phyloP scores from a whole-genome alignment of 1,140 invertebrate genomes.

The Drosophila pandora region DNA sequence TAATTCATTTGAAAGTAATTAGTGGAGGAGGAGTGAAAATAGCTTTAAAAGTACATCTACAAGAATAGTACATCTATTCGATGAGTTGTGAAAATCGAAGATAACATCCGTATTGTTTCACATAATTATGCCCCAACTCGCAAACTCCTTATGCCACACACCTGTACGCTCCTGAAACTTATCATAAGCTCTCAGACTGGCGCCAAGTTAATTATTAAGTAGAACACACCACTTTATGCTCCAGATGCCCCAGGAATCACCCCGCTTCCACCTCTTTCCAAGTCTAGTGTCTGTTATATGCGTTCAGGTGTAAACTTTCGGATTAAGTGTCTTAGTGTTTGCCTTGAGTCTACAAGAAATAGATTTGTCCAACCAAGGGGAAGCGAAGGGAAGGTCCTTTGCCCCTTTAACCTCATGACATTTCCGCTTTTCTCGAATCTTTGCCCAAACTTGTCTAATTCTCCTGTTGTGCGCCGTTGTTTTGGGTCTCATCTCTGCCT shows the following conservation, averaged over 20 bases:
- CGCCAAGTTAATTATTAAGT: constrained; percentile 76
- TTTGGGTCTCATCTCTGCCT: background rate
- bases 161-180: constrained; percentile 25
- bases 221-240: constrained; percentile 75
- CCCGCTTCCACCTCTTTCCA: constrained; percentile 1
- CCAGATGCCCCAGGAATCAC: constrained; percentile 14
- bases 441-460: constrained; percentile 62
- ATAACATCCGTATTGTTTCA: no score
- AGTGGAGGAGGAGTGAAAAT: no score
- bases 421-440: constrained; percentile 54
- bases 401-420: constrained; percentile 23
- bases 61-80: no score
- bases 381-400: no score
- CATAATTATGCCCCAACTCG: no score
- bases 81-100: no score
- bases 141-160: background rate
- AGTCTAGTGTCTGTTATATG: constrained; percentile 56
- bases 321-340: constrained; percentile 77
- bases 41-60: no score
- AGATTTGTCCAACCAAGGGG: constrained; percentile 47
- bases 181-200: constrained; percentile 2
- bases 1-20: no score
- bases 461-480: constrained; percentile 23
- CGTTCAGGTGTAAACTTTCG: constrained; percentile 79
- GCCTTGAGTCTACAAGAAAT: constrained; percentile 40